A percentile compares a stretch with the other conserved stretches of the same genome.
These are phyloP conservation scores for Lateolabrax maculatus DNA, from an alignment of 2,797 vertebrate species.

Conservation along the genomic window DNA sequence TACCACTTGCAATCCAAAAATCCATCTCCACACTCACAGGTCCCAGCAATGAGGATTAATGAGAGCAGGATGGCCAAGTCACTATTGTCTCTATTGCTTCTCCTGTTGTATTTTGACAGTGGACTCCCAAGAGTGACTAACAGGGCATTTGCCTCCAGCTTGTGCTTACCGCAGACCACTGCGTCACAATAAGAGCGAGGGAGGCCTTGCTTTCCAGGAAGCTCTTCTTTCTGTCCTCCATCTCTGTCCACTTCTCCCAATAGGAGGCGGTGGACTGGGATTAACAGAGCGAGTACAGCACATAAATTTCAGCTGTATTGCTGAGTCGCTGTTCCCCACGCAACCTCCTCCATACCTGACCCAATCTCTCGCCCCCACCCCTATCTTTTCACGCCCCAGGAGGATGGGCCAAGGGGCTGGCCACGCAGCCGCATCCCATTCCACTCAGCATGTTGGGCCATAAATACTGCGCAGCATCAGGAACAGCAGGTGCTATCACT, in stretches of 20 bases:
- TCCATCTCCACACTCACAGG: slow-evolving; percentile 66
- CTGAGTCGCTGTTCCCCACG: slow-evolving; percentile 69
- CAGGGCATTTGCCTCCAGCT: slow-evolving; percentile 40
- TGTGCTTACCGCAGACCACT: slow-evolving; percentile 56
- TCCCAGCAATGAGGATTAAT: slow-evolving; percentile 80
- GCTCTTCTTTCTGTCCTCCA: slow-evolving; percentile 66
- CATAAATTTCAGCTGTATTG: slow-evolving; percentile 76
- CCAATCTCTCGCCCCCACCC: slow-evolving; percentile 26
- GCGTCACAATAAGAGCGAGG: slow-evolving; percentile 41
- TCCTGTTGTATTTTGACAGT: slow-evolving; percentile 69
- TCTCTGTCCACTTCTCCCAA: slow-evolving; percentile 72
- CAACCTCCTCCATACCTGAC: slow-evolving; percentile 48
- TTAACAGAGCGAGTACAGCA: slow-evolving; percentile 67
- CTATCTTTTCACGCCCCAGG: slow-evolving; percentile 48
- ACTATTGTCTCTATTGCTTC: slow-evolving; percentile 66
- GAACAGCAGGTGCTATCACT: slow-evolving; percentile 82
- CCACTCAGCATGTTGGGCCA: slow-evolving; percentile 67
- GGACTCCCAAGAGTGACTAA: slow-evolving; percentile 60
- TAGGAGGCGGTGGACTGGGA: slow-evolving; percentile 68
- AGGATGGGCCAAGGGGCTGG: slow-evolving; percentile 59
- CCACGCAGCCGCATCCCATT: slow-evolving; percentile 64
- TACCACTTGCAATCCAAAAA: slow-evolving; percentile 71
- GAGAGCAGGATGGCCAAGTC: slow-evolving; percentile 67
- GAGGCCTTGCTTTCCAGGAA: slow-evolving; percentile 62
- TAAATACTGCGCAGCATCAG: slow-evolving; percentile 78